A percentile compares a stretch with the other conserved stretches of the same genome.
phyloP scores from a whole-genome alignment of 1,140 invertebrate species.

The Hesperophylax magnus region DNA sequence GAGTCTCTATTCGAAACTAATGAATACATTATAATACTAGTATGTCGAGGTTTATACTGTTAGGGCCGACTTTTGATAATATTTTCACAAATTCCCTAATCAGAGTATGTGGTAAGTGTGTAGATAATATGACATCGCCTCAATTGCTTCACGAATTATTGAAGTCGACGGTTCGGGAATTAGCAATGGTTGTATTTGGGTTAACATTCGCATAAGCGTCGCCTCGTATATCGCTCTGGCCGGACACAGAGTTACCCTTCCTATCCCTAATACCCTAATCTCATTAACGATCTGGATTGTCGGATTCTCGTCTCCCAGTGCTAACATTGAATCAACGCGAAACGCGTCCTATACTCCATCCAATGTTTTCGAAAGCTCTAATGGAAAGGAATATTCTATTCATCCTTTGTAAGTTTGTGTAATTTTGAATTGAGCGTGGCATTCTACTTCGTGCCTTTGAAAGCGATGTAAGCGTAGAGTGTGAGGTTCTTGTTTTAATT shows the following conservation, averaged over 20 bases:
- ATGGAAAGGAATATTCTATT: conserved; percentile 11
- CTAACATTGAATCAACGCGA: conserved; percentile 44
- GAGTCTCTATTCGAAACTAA: too few species aligned
- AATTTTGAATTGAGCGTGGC: neutral
- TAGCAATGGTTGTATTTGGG: conserved; percentile 2
- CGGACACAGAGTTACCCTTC: conserved; percentile 11
- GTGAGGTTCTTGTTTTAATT: conserved; percentile 34
- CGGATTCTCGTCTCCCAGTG: conserved; percentile 25
- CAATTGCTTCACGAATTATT: neutral
- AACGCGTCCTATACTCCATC: neutral
- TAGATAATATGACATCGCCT: neutral
- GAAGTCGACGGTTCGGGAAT: conserved; percentile 6
- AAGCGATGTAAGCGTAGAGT: neutral
- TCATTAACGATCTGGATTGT: conserved; percentile 47
- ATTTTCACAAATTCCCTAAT: too few species aligned
- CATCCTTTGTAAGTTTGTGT: neutral
- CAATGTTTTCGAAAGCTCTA: neutral
- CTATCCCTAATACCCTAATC: conserved; percentile 37
- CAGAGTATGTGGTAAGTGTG: too few species aligned
- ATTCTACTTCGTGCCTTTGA: neutral
- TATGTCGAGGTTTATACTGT: too few species aligned
- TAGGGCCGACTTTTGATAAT: too few species aligned
- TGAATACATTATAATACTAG: too few species aligned
- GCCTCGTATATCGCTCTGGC: neutral
- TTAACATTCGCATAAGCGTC: neutral